These are phyloP conservation scores for Eupsittula cactorum DNA, from an alignment of 2,113 vertebrate species.

Conservation along the genomic window DNA sequence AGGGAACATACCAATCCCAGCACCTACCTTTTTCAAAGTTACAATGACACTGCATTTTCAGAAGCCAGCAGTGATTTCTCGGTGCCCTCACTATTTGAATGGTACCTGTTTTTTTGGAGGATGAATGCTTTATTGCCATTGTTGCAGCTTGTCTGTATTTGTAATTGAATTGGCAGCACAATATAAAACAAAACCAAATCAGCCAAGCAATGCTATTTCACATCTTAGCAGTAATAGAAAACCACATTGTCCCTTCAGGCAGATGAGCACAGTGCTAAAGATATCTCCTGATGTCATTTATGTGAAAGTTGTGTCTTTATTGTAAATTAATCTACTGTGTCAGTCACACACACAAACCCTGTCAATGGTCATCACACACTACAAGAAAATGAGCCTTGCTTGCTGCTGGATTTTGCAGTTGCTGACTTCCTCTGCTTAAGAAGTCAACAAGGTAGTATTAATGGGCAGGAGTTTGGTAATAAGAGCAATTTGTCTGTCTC, in stretches of 20 bases:
- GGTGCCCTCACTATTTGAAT: neutral
- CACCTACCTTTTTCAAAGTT: neutral
- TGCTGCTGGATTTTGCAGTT: neutral
- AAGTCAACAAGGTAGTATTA: neutral
- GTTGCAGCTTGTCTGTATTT: neutral
- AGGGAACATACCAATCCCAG: neutral
- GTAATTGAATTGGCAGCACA: neutral
- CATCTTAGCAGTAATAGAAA: constrained; percentile 13
- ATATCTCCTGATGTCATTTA: neutral
- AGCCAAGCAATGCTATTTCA: neutral
- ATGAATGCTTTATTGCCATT: neutral
- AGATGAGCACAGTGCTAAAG: neutral
- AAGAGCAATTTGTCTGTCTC: neutral
- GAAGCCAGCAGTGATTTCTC: neutral
- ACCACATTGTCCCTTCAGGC: constrained; percentile 1
- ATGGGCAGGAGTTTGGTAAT: neutral
- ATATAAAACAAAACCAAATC: constrained; percentile 18
- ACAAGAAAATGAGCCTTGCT: neutral
- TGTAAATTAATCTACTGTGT: constrained; percentile 10
- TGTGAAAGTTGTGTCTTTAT: constrained; percentile 3
- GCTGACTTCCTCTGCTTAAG: neutral
- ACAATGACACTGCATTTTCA: neutral
- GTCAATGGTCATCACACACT: neutral
- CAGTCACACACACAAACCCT: neutral
- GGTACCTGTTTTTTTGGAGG: neutral